A percentile compares a stretch with the other conserved stretches of the same genome.
phyloP scores from a whole-genome alignment of 2,797 vertebrate species.

The Leptoclinus maculatus region DNA sequence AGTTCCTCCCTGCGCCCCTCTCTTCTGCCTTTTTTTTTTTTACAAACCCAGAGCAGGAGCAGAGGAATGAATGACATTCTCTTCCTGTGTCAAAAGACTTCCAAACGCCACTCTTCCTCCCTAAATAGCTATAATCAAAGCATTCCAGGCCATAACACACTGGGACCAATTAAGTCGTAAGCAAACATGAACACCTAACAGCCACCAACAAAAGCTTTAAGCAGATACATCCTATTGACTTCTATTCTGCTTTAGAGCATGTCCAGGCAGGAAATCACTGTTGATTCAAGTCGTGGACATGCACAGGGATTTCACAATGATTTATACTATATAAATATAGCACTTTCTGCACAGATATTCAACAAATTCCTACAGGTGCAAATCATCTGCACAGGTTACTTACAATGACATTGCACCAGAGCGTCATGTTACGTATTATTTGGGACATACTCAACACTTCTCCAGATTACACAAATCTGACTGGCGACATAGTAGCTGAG shows the following conservation, averaged over 20 bases:
- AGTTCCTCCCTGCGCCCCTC: conserved; percentile 68
- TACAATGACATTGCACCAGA: conserved; percentile 24
- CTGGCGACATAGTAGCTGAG: conserved; percentile 29
- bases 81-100: conserved; percentile 83
- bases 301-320: conserved; percentile 46
- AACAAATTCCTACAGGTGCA: conserved; percentile 45
- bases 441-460: conserved; percentile 14
- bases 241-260: conserved; percentile 52
- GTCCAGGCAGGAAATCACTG: conserved; percentile 57
- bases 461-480: conserved; percentile 9
- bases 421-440: conserved; percentile 18
- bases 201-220: conserved; percentile 48
- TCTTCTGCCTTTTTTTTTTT: conserved; percentile 26
- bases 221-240: conserved; percentile 47
- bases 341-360: conserved; percentile 30
- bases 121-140: conserved; percentile 80
- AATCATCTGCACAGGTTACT: conserved; percentile 11
- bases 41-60: conserved; percentile 36
- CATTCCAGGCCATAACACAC: conserved; percentile 73
- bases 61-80: conserved; percentile 70
- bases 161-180: conserved; percentile 82
- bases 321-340: conserved; percentile 19
- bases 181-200: conserved; percentile 75
- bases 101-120: conserved; percentile 78
- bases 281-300: conserved; percentile 41